Evolutionary conservation across 2,888 invertebrate species (phyloP), one percentile per base, ranked within the genome.

Genomic region (Rhagonycha lutea): DNA sequence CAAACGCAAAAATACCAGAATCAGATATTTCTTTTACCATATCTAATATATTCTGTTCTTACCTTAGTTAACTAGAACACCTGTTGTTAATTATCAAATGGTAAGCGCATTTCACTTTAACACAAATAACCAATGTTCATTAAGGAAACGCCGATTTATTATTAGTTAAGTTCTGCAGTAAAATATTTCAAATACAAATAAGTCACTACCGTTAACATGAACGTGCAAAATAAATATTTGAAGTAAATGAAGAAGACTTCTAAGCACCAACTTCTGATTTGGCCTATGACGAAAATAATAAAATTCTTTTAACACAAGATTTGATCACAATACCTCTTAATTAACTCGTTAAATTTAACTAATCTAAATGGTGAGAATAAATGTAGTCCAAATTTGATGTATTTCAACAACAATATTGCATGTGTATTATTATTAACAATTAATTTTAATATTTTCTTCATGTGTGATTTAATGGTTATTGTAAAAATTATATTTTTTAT

Each of bases 101-200:
- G 74, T 82, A 79, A 81, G 77, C 79, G 80, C 82, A 82, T 82
- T 81, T 82, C 82, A 82, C 81, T 76, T 74, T 70, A 76, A 47
- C 77, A 78, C 76, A 79, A 71, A 76, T 73, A 76, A 73, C 77
- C 77, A 78, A 75, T 65, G 61, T 78, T 78, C 61, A 73, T 77
- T 73, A 71, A 74, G 71, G 24, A 24, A 77, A 47, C 77, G 72
- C 77, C 23, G 29, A 26, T 63, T 23, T 69, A 69, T 28, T 61
- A 74, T 63, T 61, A 68, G 29, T 72, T 67, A 29, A 78, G 62
- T 72, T 76, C 72, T n/a, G 68, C 28, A 4, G 76, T 70, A 47
- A 80, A 78, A 77, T 76, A 77, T 67, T 80, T 71, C 61, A 81
- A 73, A 70, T 80, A 80, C 60, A 79, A 80, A 75, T 81, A 79